These are phyloP conservation scores for Macrosiphum euphorbiae DNA, from an alignment of 2,888 invertebrate genomes.

Conservation along the genomic window DNA sequence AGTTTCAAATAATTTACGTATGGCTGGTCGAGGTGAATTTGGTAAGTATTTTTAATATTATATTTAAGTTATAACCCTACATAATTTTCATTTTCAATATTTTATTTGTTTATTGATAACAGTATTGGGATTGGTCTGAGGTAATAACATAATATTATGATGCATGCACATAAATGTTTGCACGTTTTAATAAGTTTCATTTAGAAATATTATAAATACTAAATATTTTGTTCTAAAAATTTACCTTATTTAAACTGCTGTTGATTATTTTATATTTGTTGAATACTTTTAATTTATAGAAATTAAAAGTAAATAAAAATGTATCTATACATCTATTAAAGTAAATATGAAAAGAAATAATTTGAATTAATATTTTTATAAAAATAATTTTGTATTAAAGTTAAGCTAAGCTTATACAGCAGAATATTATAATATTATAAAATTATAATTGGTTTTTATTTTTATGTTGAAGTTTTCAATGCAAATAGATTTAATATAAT, in stretches of 20 bases:
- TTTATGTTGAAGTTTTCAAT: neutral
- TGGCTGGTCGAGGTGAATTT: slow-evolving; percentile 57
- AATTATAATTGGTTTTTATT: neutral
- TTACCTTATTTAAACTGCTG: neutral
- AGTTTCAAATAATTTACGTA: slow-evolving; percentile 56
- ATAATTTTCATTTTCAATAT: slow-evolving; percentile 54
- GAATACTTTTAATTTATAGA: neutral
- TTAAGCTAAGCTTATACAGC: neutral
- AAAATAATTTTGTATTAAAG: neutral
- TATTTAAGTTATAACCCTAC: neutral
- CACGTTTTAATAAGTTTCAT: slow-evolving; percentile 23
- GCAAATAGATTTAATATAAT: neutral
- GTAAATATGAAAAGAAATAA: neutral
- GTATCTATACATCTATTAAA: neutral
- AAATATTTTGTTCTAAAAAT: neutral
- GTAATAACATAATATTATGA: slow-evolving; percentile 59
- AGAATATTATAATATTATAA: neutral
- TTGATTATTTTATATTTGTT: neutral
- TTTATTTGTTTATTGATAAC: slow-evolving; percentile 64
- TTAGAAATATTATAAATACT: slow-evolving; percentile 18
- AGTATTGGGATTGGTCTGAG: slow-evolving; percentile 64
- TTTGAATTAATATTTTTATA: neutral
- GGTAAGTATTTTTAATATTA: slow-evolving; percentile 47
- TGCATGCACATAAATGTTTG: slow-evolving; percentile 58
- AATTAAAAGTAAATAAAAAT: neutral